These are phyloP conservation scores for Palythoa heliodiscus DNA, from an alignment of 92 coral and sea anemone species.

Conservation along the genomic window DNA sequence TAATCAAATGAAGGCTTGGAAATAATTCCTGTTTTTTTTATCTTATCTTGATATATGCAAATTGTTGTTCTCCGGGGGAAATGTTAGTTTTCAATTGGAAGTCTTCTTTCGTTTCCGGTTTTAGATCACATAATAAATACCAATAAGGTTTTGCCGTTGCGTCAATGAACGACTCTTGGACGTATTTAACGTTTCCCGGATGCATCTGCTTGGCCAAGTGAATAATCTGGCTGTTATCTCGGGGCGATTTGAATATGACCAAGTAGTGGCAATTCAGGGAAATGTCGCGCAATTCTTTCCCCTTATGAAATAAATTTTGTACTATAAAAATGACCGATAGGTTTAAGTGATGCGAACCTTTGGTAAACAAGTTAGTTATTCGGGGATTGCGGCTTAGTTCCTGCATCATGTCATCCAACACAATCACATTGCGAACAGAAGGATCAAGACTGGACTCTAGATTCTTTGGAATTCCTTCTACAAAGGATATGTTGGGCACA, in stretches of 20 bases:
- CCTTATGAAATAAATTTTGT: not conserved
- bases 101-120: constrained; percentile 22
- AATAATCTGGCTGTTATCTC: not conserved
- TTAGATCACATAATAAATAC: constrained; percentile 55
- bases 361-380: not conserved
- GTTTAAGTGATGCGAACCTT: not conserved
- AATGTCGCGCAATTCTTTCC: not conserved
- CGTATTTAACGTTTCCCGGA: constrained; percentile 29
- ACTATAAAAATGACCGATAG: not conserved
- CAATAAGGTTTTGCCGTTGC: constrained; percentile 55
- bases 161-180: constrained; percentile 52
- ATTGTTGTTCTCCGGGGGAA: constrained; percentile 11
- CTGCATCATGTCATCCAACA: constrained; percentile 3
- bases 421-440: not conserved
- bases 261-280: too few species aligned
- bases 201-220: constrained; percentile 53
- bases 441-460: not conserved
- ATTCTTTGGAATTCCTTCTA: not conserved
- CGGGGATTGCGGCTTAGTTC: too few species aligned
- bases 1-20: not conserved
- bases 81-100: too few species aligned
- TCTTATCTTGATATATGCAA: constrained; percentile 34
- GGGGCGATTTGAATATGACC: too few species aligned
- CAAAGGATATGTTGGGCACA: not conserved
- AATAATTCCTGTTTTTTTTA: not conserved